Evolutionary conservation across 2,888 invertebrate genomes (phyloP).

Genomic region (Coecobrya sp.): DNA sequence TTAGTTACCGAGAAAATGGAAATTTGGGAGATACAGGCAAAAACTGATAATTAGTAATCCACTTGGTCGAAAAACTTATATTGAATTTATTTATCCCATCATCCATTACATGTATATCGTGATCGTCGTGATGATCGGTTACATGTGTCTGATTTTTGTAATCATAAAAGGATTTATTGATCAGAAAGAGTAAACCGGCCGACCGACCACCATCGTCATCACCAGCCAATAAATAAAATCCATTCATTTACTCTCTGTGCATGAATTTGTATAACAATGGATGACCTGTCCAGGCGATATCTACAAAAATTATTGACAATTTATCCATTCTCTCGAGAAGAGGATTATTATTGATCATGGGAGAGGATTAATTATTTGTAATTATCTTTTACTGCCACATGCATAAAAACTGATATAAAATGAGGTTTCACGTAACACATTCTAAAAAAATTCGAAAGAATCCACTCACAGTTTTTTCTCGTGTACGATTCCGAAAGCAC

Average conservation of each 20-base stretch:
- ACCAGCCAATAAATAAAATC: conserved; percentile 53
- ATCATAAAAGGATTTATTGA: conserved; percentile 67
- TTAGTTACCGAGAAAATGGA: conserved; percentile 30
- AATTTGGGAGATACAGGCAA: conserved; percentile 40
- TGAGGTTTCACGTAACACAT: conserved; percentile 9
- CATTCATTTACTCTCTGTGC: conserved; percentile 13
- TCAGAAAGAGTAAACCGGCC: conserved; percentile 20
- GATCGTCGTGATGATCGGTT: conserved; percentile 58
- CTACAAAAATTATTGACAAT: conserved; percentile 58
- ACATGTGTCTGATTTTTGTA: conserved; percentile 48
- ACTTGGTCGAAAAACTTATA: conserved; percentile 21
- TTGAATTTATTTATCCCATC: conserved; percentile 42
- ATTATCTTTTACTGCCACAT: conserved; percentile 59
- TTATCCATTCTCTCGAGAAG: conserved; percentile 37
- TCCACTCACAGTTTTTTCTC: background rate
- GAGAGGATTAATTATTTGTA: conserved; percentile 45
- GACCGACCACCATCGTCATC: conserved; percentile 39
- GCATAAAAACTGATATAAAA: conserved; percentile 26
- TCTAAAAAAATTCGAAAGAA: conserved; percentile 6
- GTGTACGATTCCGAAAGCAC: background rate
- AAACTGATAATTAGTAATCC: conserved; percentile 64
- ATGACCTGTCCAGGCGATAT: conserved; percentile 14
- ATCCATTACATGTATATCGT: conserved; percentile 5
- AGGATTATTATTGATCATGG: conserved; percentile 63
- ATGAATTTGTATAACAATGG: conserved; percentile 30